Percentiles rank a stretch among this genome's conserved stretches.
Conservation (phyloP, 2,888 invertebrate genomes). For the Agrochola lota region DNA sequence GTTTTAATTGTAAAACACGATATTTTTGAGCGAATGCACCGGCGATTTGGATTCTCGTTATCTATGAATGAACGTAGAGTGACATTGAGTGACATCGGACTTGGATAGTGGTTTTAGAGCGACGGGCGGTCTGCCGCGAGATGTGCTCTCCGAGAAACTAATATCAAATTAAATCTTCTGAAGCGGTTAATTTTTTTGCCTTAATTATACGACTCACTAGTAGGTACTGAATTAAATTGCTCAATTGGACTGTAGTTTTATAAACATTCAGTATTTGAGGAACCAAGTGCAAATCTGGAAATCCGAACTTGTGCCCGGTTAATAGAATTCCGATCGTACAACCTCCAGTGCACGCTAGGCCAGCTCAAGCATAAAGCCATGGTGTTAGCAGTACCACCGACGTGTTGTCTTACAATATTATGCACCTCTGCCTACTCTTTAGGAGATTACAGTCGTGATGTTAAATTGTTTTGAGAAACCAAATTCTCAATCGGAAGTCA, state of each 20-base stretch:
- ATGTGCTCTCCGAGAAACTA: conserved; percentile 48
- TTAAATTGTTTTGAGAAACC: conserved; percentile 39
- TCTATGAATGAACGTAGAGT: conserved; percentile 73
- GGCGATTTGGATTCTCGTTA: conserved; percentile 74
- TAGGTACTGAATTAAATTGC: conserved; percentile 12
- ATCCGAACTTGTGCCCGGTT: background rate
- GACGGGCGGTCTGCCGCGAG: conserved; percentile 66
- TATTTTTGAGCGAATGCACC: conserved; percentile 65
- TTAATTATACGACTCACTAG: conserved; percentile 2
- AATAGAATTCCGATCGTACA: too few relatives aligned
- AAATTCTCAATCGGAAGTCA: conserved; percentile 51
- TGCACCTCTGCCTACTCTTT: background rate
- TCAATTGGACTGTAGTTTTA: conserved; percentile 21
- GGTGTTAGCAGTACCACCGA: too few relatives aligned
- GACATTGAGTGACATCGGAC: conserved; percentile 83
- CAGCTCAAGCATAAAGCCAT: too few relatives aligned
- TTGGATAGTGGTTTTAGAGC: conserved; percentile 59
- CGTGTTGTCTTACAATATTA: too few relatives aligned
- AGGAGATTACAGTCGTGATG: background rate
- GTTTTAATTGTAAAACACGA: conserved; percentile 23
- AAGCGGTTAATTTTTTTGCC: conserved; percentile 23
- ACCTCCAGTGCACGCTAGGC: too few relatives aligned
- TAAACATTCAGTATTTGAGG: background rate
- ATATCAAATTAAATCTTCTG: conserved; percentile 48
- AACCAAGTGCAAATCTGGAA: background rate